Base-by-base conservation (phyloP, 2,113 vertebrate genomes). In the Bostrychus sinensis region DNA sequence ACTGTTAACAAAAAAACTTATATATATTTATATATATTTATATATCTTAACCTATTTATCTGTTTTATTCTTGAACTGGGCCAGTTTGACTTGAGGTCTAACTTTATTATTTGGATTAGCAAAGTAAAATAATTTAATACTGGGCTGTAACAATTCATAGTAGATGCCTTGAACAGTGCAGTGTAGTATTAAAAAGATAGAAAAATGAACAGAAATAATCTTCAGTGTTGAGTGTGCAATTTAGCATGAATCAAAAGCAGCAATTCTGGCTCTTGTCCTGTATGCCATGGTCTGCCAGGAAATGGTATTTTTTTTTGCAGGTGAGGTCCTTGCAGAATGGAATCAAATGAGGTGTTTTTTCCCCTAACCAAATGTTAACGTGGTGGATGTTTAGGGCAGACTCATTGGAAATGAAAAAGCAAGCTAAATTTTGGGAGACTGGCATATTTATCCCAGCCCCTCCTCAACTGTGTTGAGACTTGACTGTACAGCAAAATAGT, bases 191-290 rank as follows among this genome's bases (percentile, higher is more conserved):
- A 84, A 80, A 80, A 72, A 68, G 65, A 86, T 87, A 32, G 79
- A 87, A 87, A 81, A 89, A 70, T 53, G 62, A 67, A 80, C 77
- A 75, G 83, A 66, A 84, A 86, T 80, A 82, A 77, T 83, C 75
- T 50, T 88, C 79, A 78, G 77, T 83, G 83, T 88, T 81, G 79
- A 83, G 75, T 81, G 80, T 83, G 87, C 77, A 88, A 90, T 90
- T 89, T 90, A 90, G 72, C 85, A 89, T 84, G 88, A 89, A 90
- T 89, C 88, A 85, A 89, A 91, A 88, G 78, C 84, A 89, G 88
- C 86, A 89, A 90, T 91, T 79, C 86, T 91, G 90, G 89, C 87
- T 83, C 75, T 32, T 17, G 50, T 69, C 83, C 85, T 64, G 60
- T 66, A n/a, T 16, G 57, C 75, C 77, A 56, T 62, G 7, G 72